Base-by-base conservation (phyloP, 2,797 vertebrate species). In the Apogon hyalosoma region DNA sequence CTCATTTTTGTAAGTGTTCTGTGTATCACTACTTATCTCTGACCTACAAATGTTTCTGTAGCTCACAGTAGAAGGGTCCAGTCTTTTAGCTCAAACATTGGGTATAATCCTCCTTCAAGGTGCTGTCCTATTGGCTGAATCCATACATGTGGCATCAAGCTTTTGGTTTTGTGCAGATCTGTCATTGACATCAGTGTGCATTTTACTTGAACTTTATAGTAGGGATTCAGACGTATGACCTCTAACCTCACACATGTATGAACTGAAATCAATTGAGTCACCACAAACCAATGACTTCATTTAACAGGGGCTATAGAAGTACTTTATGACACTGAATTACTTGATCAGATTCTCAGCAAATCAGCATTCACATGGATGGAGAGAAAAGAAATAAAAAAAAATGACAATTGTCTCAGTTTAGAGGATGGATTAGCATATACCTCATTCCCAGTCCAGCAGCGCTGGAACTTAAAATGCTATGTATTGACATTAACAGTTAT, bases 381-480 rank as follows among this genome's bases (percentile, higher is more conserved):
- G 88, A 88, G 87, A 87, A 90, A 87, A 83, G 77, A 86, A 72
- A 67, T 18, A 2, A 33, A 76, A 2, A 33, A 76, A 53, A 61
- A 40, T 7, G 59, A 73, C 4, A 83, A 59, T 58, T 48, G 83
- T 87, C 80, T 90, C 51, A 53, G 86, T 89, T 77, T 73, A 80
- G 89, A 89, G 83, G 90, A 90, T 77, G 85, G 89, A 88, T 90
- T 90, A 86, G 92, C 90, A 92, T 92, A 94, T 94, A 94, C 93
- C 94, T 94, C 93, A 94, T 93, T 93, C 89, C 86, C 90, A 92
- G 90, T 92, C 92, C 92, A 92, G 90, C 89, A 80, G 89, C 71
- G 93, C 93, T 94, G 94, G 92, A 88, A 90, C 88, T 91, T 87
- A 90, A 90, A 87, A 93, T 91, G 90, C 88, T 91, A 91, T 73